These are phyloP conservation scores for Heliconius ismenius DNA, from an alignment of 2,888 invertebrate species.

Conservation along the genomic window DNA sequence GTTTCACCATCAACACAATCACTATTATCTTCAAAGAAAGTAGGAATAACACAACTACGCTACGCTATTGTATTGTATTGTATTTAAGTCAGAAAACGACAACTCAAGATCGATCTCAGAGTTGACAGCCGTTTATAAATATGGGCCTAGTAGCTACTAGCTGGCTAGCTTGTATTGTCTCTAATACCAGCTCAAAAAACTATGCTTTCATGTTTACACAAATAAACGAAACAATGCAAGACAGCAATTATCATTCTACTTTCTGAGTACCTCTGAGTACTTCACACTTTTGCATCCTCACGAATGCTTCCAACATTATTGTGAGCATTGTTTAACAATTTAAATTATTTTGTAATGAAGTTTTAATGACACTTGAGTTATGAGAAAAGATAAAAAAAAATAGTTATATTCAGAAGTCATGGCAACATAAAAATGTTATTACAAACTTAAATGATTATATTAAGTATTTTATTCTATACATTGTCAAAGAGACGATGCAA, in stretches of 20 bases:
- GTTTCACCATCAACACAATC: neutral
- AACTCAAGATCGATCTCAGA: too few relatives aligned
- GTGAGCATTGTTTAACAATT: neutral
- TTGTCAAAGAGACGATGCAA: neutral
- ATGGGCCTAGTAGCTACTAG: too few relatives aligned
- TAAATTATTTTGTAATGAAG: neutral
- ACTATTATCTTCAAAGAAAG: too few relatives aligned
- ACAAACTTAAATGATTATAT: neutral
- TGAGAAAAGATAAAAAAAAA: neutral
- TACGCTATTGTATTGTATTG: too few relatives aligned
- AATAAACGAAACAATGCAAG: neutral
- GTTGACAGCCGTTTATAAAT: too few relatives aligned
- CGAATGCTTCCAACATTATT: neutral
- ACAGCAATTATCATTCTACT: constrained; percentile 1
- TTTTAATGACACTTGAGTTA: neutral
- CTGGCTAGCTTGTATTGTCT: neutral
- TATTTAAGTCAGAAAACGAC: too few relatives aligned
- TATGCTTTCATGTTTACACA: neutral
- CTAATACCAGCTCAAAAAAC: neutral
- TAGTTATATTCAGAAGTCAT: neutral
- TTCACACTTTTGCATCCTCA: neutral
- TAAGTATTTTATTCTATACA: neutral
- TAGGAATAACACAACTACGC: neutral
- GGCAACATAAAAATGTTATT: neutral
- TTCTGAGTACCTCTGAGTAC: neutral